Evolutionary conservation across 2,888 invertebrate genomes (phyloP).

Genomic region (Temnothorax ravouxi): DNA sequence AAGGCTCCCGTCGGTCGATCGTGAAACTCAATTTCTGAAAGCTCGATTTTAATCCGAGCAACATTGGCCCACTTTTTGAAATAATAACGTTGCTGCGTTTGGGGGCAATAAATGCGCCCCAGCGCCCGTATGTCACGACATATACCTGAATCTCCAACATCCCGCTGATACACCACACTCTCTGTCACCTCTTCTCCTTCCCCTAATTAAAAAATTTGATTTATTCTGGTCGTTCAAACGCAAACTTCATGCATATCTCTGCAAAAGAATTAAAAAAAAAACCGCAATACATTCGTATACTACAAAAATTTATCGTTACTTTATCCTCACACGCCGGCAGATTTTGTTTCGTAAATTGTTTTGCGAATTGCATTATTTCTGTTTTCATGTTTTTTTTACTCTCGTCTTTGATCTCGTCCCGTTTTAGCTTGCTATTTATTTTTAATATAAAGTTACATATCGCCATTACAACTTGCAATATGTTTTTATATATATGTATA

Average conservation of each 20-base stretch:
- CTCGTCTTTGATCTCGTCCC: not conserved
- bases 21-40: constrained; percentile 71
- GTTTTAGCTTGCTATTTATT: not conserved
- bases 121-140: constrained; percentile 59
- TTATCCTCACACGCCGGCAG: not conserved
- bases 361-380: not conserved
- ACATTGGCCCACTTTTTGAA: constrained; percentile 81
- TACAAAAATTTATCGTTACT: not conserved
- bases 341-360: constrained; percentile 14
- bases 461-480: not conserved
- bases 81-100: constrained; percentile 79
- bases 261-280: constrained; percentile 15
- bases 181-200: not conserved
- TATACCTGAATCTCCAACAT: constrained; percentile 45
- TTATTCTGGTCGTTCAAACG: not conserved
- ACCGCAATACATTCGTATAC: not conserved
- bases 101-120: constrained; percentile 71
- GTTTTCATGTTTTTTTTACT: not conserved
- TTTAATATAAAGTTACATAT: not conserved
- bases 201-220: constrained; percentile 15
- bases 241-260: constrained; percentile 22
- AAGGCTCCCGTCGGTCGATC: not conserved
- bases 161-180: not conserved
- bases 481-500: not conserved
- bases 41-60: constrained; percentile 72